Evolutionary conservation across 2,888 invertebrate genomes (phyloP).

Genomic region (Agapetus fuscipes): DNA sequence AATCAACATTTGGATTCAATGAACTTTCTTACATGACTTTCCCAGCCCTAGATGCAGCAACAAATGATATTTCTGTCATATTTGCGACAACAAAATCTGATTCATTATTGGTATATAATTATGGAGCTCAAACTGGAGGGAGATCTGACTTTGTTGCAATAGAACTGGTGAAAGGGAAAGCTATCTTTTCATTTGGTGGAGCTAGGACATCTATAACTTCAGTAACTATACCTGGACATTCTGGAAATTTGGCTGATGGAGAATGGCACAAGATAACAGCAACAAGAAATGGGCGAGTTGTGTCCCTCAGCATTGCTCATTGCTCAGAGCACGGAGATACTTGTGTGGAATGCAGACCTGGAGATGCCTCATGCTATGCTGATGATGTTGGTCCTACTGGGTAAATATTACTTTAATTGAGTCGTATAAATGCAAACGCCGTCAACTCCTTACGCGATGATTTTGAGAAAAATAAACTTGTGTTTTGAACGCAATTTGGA

Average conservation of each 20-base stretch:
- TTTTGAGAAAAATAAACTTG: no score
- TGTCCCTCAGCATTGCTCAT: constrained; percentile 70
- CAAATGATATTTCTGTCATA: constrained; percentile 83
- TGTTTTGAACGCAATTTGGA: no score
- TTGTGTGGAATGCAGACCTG: constrained; percentile 79
- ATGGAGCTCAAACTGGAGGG: constrained; percentile 78
- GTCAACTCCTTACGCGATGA: no score
- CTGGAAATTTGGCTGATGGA: constrained; percentile 68
- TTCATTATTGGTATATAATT: constrained; percentile 84
- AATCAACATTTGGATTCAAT: constrained; percentile 80
- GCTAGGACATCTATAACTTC: constrained; percentile 81
- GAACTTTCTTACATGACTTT: constrained; percentile 87
- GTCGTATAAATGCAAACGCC: no score
- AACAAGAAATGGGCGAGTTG: constrained; percentile 80
- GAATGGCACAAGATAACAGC: constrained; percentile 89
- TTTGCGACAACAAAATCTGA: constrained; percentile 85
- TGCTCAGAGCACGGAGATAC: constrained; percentile 81
- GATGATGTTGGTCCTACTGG: constrained; percentile 83
- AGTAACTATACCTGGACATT: constrained; percentile 56
- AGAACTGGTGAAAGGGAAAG: constrained; percentile 74
- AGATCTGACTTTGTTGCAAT: constrained; percentile 88
- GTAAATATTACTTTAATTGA: constrained; percentile 43
- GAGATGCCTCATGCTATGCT: constrained; percentile 71
- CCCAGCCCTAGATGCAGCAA: constrained; percentile 73
- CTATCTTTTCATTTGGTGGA: constrained; percentile 84